phyloP scores from a whole-genome alignment of 2,113 vertebrate species.

The Poicephalus meyeri region DNA sequence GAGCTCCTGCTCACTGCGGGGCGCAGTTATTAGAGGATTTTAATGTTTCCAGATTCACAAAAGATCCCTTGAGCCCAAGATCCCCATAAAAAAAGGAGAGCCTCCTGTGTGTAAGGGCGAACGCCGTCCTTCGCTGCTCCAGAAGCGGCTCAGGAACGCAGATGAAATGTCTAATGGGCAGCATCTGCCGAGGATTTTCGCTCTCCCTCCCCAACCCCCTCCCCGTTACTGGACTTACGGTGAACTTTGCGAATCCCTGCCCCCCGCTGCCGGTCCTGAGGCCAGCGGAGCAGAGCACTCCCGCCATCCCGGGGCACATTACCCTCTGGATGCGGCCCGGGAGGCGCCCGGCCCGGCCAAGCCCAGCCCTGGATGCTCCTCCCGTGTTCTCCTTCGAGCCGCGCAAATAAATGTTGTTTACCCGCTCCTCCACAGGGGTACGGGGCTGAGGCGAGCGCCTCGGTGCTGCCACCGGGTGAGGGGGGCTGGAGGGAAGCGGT shows the following conservation, averaged over 20 bases:
- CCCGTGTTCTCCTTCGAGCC: not conserved
- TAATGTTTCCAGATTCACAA: not conserved
- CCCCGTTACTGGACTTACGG: not conserved
- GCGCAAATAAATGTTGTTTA: not conserved
- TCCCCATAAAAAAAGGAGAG: not conserved
- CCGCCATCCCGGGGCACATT: not conserved
- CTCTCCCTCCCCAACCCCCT: not conserved
- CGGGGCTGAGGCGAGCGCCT: not conserved
- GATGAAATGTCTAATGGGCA: not conserved
- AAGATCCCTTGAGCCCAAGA: not conserved
- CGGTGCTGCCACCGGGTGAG: not conserved
- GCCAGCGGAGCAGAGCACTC: not conserved
- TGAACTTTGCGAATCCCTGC: not conserved
- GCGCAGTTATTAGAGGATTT: not conserved
- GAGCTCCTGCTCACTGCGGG: not conserved
- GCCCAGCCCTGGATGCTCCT: not conserved
- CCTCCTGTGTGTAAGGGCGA: not conserved
- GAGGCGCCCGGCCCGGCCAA: not conserved
- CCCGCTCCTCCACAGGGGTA: not conserved
- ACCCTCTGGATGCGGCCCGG: constrained; percentile 1
- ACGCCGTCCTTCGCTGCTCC: not conserved
- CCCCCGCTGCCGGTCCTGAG: not conserved
- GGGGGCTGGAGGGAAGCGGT: not conserved
- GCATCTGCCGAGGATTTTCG: not conserved
- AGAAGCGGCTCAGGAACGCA: not conserved